Evolutionary conservation across 2,797 vertebrate species (phyloP), one percentile per base, ranked within the genome.

Genomic region (Crenuchus spilurus): DNA sequence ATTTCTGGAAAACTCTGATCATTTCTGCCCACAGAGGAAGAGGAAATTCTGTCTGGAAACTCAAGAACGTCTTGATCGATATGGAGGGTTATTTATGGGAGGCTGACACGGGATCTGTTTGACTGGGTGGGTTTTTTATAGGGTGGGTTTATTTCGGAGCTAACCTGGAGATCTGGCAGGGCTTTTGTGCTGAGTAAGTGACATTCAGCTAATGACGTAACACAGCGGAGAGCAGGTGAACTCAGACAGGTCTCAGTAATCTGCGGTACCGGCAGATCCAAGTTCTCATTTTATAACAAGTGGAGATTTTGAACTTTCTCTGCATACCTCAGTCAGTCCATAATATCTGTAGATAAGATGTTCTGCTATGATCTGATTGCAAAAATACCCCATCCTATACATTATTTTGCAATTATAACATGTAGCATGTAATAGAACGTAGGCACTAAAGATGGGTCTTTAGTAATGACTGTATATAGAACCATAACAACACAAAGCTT

Each of bases 21-120:
- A 76, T 76, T 63, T 61, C 76, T 58, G 76, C 63, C 55, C 71
- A 22, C 66, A 65, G 60, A 71, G 77, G 71, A 75, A 80, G 63
- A 84, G 84, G 78, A 77, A 80, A 82, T 66, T 70, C 72, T 76
- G 79, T 78, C 77, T 80, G 85, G 87, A 87, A 89, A 91, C 76
- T 76, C 22, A 78, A 90, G 75, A 82, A 76, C 16, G 70, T 80
- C 82, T 74, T 84, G 83, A 88, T 92, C 90, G 64, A 91, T 91
- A 87, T 3, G 8, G 63, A 16, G 64, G 74, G 64, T 90, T n/a
- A 90, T 92, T 91, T 86, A 82, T 90, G 86, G 86, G 86, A 71
- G 75, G 41, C 41, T 80, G 75, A 77, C 72, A 79, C 42, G 72
- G 65, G 79, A 82, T 83, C 80, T 77, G 80, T 72, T 77, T 78